These are phyloP conservation scores for Molossus alvarezi DNA, from an alignment of 2,797 vertebrate genomes.

Conservation along the genomic window DNA sequence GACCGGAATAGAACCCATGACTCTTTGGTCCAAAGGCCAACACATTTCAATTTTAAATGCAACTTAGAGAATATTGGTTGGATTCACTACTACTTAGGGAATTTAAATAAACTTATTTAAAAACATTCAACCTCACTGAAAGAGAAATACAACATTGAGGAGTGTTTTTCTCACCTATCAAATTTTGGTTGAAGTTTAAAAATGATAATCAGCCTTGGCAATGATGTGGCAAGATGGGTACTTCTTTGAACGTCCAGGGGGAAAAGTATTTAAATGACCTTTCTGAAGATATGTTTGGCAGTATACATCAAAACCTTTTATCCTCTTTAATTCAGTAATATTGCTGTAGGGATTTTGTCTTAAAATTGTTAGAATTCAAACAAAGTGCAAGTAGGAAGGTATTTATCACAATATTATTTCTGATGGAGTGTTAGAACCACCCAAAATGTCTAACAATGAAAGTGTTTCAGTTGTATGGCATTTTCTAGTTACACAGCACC, in stretches of 20 bases:
- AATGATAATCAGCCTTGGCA: not conserved
- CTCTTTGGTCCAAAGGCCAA: too few species aligned
- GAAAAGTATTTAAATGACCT: not conserved
- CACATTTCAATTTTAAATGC: constrained; percentile 35
- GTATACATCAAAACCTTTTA: not conserved
- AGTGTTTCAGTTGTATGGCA: not conserved
- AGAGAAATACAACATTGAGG: too few species aligned
- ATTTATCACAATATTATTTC: constrained; percentile 28
- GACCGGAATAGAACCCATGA: too few species aligned
- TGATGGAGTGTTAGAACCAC: constrained; percentile 51
- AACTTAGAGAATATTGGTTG: not conserved
- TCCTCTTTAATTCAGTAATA: not conserved
- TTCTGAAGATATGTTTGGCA: constrained; percentile 20
- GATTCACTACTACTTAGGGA: not conserved
- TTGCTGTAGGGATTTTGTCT: constrained; percentile 8
- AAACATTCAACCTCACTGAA: not conserved
- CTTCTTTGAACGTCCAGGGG: not conserved
- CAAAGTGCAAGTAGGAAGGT: constrained; percentile 58
- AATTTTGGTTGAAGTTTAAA: constrained; percentile 11
- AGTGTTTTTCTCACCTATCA: not conserved
- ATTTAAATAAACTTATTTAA: not conserved
- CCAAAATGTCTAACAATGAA: not conserved
- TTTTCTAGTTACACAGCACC: constrained; percentile 1
- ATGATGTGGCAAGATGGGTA: not conserved
- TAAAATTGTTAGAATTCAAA: constrained; percentile 49